These are phyloP conservation scores for Poeciliopsis turrubarensis DNA, from an alignment of 2,113 vertebrate species.

Conservation along the genomic window DNA sequence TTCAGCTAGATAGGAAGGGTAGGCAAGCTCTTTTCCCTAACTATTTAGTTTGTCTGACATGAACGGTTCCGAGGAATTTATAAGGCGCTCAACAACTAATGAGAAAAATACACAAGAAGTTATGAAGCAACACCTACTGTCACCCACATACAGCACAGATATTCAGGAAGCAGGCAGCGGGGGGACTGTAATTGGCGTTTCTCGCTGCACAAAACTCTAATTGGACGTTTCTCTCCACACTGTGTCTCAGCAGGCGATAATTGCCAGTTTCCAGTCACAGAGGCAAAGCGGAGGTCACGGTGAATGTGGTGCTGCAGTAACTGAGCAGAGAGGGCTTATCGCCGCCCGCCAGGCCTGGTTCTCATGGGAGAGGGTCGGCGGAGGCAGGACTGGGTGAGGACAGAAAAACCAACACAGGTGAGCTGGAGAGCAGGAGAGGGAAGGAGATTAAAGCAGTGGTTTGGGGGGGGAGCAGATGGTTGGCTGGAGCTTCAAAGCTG, in stretches of 20 bases:
- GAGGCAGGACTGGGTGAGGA: not conserved
- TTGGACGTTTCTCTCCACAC: conserved; percentile 47
- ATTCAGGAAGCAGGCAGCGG: conserved; percentile 43
- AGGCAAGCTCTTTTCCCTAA: not conserved
- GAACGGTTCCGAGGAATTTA: conserved; percentile 38
- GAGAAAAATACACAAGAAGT: conserved; percentile 40
- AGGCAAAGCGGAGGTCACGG: conserved; percentile 49
- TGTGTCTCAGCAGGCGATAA: conserved; percentile 44
- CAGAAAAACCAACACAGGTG: conserved; percentile 10
- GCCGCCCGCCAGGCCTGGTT: conserved; percentile 1
- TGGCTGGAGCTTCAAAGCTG: conserved; percentile 81
- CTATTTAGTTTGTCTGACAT: conserved; percentile 30
- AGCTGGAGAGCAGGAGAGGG: conserved; percentile 1
- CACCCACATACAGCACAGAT: conserved; percentile 21
- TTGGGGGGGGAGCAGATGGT: conserved; percentile 74
- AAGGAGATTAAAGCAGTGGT: conserved; percentile 11
- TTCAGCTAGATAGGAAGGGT: not conserved
- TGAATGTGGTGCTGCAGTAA: conserved; percentile 25
- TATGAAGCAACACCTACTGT: conserved; percentile 36
- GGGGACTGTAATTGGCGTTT: conserved; percentile 37
- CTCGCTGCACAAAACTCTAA: conserved; percentile 44
- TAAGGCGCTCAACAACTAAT: conserved; percentile 39
- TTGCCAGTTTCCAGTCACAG: conserved; percentile 32
- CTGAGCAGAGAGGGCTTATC: conserved; percentile 17
- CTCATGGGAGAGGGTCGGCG: not conserved